Evolutionary conservation across 2,888 invertebrate species (phyloP).

Genomic region (Troides aeacus): DNA sequence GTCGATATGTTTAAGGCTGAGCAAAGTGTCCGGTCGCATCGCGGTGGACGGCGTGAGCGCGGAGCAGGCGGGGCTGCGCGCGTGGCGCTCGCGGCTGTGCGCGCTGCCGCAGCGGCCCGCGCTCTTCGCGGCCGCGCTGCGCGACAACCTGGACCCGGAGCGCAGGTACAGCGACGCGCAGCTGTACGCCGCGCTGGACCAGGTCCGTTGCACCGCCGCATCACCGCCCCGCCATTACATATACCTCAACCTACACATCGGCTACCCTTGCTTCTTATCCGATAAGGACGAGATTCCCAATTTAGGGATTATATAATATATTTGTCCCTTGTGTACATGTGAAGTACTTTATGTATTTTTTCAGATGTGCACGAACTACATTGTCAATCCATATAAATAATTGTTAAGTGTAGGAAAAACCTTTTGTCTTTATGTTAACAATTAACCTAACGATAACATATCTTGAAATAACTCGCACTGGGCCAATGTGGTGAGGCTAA

Average conservation of each 20-base stretch:
- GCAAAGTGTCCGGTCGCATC: slow-evolving; percentile 64
- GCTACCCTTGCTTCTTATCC: too few relatives aligned
- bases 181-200: slow-evolving; percentile 86
- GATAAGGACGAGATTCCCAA: too few relatives aligned
- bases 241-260: slow-evolving; percentile 66
- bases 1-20: slow-evolving; percentile 58
- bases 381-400: too few relatives aligned
- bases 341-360: too few relatives aligned
- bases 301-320: too few relatives aligned
- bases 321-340: too few relatives aligned
- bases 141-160: slow-evolving; percentile 89
- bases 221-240: slow-evolving; percentile 66
- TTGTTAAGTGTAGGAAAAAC: too few relatives aligned
- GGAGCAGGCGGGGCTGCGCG: slow-evolving; percentile 71
- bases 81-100: slow-evolving; percentile 78
- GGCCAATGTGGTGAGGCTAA: too few relatives aligned
- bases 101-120: slow-evolving; percentile 86
- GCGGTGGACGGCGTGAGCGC: slow-evolving; percentile 69
- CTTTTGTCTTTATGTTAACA: too few relatives aligned
- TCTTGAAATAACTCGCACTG: too few relatives aligned
- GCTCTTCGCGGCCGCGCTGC: slow-evolving; percentile 86
- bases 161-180: slow-evolving; percentile 81
- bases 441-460: too few relatives aligned
- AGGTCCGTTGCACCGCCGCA: slow-evolving; percentile 59
- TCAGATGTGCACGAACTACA: too few relatives aligned